These are phyloP conservation scores for Pterocles gutturalis DNA, from an alignment of 2,113 vertebrate species.

Conservation along the genomic window DNA sequence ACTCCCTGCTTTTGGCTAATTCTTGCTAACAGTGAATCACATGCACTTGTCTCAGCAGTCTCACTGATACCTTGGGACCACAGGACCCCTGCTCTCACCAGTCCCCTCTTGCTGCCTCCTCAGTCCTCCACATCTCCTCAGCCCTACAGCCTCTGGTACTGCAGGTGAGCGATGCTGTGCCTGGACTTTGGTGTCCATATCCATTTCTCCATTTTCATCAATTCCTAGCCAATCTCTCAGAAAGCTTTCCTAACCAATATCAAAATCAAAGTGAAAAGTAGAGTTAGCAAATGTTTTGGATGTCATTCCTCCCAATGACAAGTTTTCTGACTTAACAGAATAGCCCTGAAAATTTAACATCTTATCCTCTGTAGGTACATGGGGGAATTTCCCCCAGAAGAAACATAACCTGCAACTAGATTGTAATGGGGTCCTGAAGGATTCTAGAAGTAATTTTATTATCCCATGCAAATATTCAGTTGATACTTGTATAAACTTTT, in stretches of 20 bases:
- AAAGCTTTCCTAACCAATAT: neutral
- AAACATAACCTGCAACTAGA: neutral
- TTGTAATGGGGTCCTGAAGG: neutral
- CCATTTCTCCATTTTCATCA: neutral
- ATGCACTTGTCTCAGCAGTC: neutral
- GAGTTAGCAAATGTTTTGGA: neutral
- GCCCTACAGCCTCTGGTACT: rapidly evolving
- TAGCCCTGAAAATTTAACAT: neutral
- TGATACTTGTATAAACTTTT: neutral
- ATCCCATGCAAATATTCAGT: neutral
- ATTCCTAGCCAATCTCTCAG: neutral
- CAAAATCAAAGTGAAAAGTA: neutral
- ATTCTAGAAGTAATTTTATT: neutral
- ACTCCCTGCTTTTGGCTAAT: rapidly evolving
- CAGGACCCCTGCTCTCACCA: neutral
- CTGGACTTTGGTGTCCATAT: neutral
- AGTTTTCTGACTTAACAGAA: neutral
- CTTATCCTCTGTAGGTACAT: neutral
- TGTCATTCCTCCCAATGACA: rapidly evolving
- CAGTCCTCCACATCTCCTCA: neutral
- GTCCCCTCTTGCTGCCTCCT: rapidly evolving
- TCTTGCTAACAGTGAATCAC: neutral
- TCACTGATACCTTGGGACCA: neutral
- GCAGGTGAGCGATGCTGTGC: rapidly evolving
- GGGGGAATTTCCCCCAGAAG: neutral